These are phyloP conservation scores for Globodera rostochiensis DNA, from an alignment of 1,140 invertebrate genomes.

Conservation along the genomic window DNA sequence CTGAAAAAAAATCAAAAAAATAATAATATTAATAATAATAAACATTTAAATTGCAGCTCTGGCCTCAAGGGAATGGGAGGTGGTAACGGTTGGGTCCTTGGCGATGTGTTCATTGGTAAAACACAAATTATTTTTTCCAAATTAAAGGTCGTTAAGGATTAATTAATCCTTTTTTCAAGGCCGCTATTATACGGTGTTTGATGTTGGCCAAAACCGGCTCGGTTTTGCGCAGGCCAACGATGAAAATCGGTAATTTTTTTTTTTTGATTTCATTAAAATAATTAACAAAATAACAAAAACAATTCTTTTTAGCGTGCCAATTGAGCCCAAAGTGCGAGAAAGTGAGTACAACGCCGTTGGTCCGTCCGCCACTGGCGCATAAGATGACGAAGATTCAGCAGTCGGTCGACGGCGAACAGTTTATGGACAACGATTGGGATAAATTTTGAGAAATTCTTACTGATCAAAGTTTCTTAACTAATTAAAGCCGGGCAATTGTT, in stretches of 20 bases:
- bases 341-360: background rate
- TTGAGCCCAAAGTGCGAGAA: constrained; percentile 16
- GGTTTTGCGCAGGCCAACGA: constrained; percentile 80
- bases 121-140: background rate
- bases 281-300: background rate
- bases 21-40: too few species aligned
- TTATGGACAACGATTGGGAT: too few species aligned
- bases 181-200: constrained; percentile 65
- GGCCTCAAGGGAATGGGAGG: constrained; percentile 93
- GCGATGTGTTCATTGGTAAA: constrained; percentile 71
- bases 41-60: constrained; percentile 67
- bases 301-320: constrained; percentile 13
- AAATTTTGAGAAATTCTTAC: too few species aligned
- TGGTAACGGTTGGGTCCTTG: constrained; percentile 90
- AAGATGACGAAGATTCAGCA: too few species aligned
- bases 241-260: constrained; percentile 27
- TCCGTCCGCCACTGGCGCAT: too few species aligned
- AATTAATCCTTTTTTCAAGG: constrained; percentile 5
- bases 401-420: too few species aligned
- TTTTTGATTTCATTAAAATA: background rate
- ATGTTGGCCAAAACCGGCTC: constrained; percentile 77
- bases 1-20: background rate
- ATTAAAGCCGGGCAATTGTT: too few species aligned
- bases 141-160: background rate
- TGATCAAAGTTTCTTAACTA: too few species aligned